phyloP scores from a whole-genome alignment of 2,113 vertebrate species.

The Gymnocephalus cernua region DNA sequence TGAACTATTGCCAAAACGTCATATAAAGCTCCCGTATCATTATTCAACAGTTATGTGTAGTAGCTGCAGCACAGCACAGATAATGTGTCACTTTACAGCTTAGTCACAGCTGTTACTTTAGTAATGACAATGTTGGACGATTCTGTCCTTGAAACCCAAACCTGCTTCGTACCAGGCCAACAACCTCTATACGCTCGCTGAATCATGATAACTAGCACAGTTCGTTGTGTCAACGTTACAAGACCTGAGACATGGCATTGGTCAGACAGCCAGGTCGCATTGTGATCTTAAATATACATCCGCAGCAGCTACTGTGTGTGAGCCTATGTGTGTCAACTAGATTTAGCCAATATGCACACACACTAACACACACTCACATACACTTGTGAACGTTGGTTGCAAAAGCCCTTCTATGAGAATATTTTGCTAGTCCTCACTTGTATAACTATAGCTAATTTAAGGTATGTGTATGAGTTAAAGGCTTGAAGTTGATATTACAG shows the following conservation, averaged over 20 bases:
- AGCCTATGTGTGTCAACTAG: not conserved
- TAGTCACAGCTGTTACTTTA: slow-evolving; percentile 70
- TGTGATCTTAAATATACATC: slow-evolving; percentile 57
- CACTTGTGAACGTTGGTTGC: not conserved
- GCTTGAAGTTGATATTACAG: not conserved
- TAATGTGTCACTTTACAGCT: slow-evolving; percentile 69
- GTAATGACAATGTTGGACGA: slow-evolving; percentile 74
- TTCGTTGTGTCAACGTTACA: slow-evolving; percentile 47
- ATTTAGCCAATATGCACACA: not conserved
- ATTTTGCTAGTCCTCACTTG: not conserved
- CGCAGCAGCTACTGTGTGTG: slow-evolving; percentile 40
- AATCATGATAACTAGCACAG: slow-evolving; percentile 60
- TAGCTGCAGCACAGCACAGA: slow-evolving; percentile 51
- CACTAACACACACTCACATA: not conserved
- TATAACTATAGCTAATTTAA: not conserved
- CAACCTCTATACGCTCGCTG: slow-evolving; percentile 45
- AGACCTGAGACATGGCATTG: slow-evolving; percentile 28
- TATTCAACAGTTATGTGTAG: slow-evolving; percentile 59
- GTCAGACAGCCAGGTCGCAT: slow-evolving; percentile 30
- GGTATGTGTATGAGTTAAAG: not conserved
- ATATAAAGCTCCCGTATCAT: slow-evolving; percentile 51
- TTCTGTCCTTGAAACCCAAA: slow-evolving; percentile 73
- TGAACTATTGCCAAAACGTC: slow-evolving; percentile 57
- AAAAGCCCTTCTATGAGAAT: not conserved
- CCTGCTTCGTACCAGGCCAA: slow-evolving; percentile 37